phyloP scores from a whole-genome alignment of 2,888 invertebrate genomes.

The Ophion slaviceki region DNA sequence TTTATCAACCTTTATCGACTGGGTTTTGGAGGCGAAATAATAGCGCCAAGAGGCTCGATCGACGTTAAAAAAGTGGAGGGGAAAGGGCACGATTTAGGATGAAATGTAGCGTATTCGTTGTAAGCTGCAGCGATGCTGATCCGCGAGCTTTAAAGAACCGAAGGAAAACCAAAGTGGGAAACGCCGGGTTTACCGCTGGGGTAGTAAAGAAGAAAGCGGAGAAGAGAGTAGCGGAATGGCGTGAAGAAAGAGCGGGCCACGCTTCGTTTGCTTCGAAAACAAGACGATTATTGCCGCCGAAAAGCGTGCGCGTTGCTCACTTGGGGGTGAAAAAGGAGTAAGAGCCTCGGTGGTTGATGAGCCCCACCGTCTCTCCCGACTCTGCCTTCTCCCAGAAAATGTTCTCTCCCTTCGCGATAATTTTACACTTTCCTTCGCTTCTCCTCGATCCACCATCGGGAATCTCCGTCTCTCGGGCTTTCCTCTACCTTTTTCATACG shows the following conservation, averaged over 20 bases:
- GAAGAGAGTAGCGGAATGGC: neutral
- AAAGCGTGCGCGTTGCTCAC: slow-evolving; percentile 48
- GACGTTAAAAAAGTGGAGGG: neutral
- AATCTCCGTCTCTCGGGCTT: neutral
- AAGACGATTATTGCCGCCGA: slow-evolving; percentile 65
- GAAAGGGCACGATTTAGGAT: neutral
- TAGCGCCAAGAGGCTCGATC: neutral
- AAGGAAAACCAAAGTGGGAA: neutral
- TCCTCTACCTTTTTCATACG: neutral
- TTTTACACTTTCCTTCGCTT: slow-evolving; percentile 40
- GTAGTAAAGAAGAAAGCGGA: slow-evolving; percentile 39
- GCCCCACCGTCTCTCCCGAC: slow-evolving; percentile 28
- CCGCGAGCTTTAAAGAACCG: neutral
- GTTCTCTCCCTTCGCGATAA: slow-evolving; percentile 63
- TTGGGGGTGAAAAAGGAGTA: slow-evolving; percentile 20
- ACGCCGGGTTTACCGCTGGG: slow-evolving; percentile 25
- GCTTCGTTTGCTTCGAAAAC: slow-evolving; percentile 63
- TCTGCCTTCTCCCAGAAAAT: slow-evolving; percentile 35
- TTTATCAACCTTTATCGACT: neutral
- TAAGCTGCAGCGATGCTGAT: neutral
- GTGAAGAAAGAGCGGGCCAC: slow-evolving; percentile 25
- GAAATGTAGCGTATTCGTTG: slow-evolving; percentile 1
- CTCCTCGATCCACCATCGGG: neutral
- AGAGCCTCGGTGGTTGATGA: slow-evolving; percentile 60
- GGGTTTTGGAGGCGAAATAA: neutral